Conservation (phyloP, 2,888 invertebrate genomes). For the Andrena bucephala region DNA sequence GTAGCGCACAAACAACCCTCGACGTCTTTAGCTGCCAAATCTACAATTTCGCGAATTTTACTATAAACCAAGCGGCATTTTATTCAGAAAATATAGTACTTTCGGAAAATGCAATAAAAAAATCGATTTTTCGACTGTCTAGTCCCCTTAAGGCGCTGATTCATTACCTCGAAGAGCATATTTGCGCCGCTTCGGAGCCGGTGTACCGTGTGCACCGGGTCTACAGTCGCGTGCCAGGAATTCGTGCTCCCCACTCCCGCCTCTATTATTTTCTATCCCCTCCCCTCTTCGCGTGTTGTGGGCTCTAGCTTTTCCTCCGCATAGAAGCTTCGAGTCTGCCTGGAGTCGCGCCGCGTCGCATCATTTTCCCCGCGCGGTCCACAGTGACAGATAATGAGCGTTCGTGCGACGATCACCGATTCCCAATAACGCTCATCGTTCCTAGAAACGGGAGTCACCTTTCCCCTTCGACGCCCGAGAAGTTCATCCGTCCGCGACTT, state of each 20-base stretch:
- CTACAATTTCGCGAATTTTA: no score
- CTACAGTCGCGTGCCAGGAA: constrained; percentile 55
- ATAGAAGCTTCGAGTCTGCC: constrained; percentile 24
- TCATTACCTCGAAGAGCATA: not conserved
- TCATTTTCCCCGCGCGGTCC: not conserved
- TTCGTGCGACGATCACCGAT: not conserved
- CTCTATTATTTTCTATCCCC: constrained; percentile 58
- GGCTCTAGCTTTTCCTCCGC: constrained; percentile 6
- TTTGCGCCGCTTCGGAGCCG: constrained; percentile 37
- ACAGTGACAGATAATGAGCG: constrained; percentile 27
- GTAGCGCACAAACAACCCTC: no score
- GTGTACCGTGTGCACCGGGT: constrained; percentile 45
- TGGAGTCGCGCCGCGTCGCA: not conserved
- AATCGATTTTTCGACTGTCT: no score
- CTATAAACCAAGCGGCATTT: no score
- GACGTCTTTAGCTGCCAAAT: no score
- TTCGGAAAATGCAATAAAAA: no score
- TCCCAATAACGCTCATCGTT: not conserved
- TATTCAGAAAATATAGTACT: no score
- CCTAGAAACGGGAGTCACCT: not conserved
- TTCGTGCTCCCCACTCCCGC: constrained; percentile 30
- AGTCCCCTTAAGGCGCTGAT: no score
- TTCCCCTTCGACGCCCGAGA: no score
- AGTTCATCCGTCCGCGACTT: not conserved
- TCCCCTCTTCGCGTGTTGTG: not conserved